Conservation (phyloP, 2,797 vertebrate genomes). For the Astyanax mexicanus region DNA sequence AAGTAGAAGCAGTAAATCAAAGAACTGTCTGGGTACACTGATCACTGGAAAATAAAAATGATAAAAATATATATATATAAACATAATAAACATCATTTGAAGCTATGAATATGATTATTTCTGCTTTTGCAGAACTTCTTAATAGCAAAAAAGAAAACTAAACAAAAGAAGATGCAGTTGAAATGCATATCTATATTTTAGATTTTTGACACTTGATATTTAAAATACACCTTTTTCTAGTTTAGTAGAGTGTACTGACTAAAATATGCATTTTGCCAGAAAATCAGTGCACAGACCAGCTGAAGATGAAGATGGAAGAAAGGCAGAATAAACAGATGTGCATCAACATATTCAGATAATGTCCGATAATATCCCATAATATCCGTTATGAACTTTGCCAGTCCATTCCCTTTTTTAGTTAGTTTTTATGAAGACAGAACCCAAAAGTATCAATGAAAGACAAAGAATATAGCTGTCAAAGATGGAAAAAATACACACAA, state of each 20-base stretch:
- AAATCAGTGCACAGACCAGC: slow-evolving; percentile 43
- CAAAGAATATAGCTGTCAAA: slow-evolving; percentile 10
- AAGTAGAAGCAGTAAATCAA: slow-evolving; percentile 72
- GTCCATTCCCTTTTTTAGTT: slow-evolving; percentile 28
- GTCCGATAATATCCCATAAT: too few relatives aligned
- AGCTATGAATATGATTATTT: slow-evolving; percentile 31
- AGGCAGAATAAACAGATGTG: slow-evolving; percentile 45
- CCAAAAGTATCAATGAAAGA: slow-evolving; percentile 36
- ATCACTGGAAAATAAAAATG: not conserved
- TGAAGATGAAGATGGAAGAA: slow-evolving; percentile 47
- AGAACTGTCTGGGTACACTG: slow-evolving; percentile 69
- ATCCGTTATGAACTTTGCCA: slow-evolving; percentile 50
- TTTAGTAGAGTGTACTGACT: slow-evolving; percentile 10
- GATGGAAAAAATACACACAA: slow-evolving; percentile 15
- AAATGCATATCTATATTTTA: slow-evolving; percentile 4
- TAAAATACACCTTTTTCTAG: slow-evolving; percentile 45
- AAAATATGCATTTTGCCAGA: slow-evolving; percentile 38
- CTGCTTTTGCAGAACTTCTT: slow-evolving; percentile 3
- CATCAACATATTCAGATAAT: slow-evolving; percentile 61
- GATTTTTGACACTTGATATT: slow-evolving; percentile 23
- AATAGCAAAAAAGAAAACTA: not conserved
- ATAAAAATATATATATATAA: too few relatives aligned
- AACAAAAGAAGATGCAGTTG: slow-evolving; percentile 1
- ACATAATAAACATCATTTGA: slow-evolving; percentile 45
- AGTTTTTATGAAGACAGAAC: not conserved